Evolutionary conservation across 2,888 invertebrate genomes (phyloP).

Genomic region (Furcula furcula): DNA sequence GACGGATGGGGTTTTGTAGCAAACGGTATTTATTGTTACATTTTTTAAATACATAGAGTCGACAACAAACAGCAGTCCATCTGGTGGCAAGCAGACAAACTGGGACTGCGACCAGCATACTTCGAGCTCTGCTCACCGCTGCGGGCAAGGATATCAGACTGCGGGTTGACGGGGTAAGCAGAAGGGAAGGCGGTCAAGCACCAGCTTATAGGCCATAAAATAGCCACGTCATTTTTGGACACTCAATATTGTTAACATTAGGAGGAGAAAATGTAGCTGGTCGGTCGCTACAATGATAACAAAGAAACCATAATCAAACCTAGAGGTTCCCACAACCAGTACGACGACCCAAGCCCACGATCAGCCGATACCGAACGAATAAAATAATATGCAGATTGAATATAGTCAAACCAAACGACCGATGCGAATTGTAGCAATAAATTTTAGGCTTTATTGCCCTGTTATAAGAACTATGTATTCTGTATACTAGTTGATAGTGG

Average conservation of each 20-base stretch:
- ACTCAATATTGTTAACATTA: too few species aligned
- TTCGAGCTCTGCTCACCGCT: constrained; percentile 92
- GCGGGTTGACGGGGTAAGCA: constrained; percentile 92
- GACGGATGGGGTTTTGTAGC: too few species aligned
- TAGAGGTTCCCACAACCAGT: too few species aligned
- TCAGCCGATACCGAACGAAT: constrained; percentile 12
- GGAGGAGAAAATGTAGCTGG: too few species aligned
- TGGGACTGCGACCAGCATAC: constrained; percentile 94
- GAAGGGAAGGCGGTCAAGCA: too few species aligned
- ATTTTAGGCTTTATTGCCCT: constrained; percentile 47
- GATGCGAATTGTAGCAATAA: constrained; percentile 38
- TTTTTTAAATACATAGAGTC: constrained; percentile 84
- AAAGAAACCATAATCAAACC: too few species aligned
- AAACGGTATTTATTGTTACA: too few species aligned
- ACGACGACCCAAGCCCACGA: constrained; percentile 14
- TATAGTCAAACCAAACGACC: constrained; percentile 43
- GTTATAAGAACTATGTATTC: constrained; percentile 49
- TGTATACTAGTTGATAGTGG: constrained; percentile 42
- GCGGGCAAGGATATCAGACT: constrained; percentile 95
- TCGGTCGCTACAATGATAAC: too few species aligned
- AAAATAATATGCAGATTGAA: constrained; percentile 34
- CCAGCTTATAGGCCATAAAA: too few species aligned
- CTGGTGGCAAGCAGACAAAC: constrained; percentile 96
- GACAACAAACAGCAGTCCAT: constrained; percentile 96
- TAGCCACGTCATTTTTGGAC: too few species aligned